phyloP scores from a whole-genome alignment of 1,140 invertebrate species.

The Pseudomyrmex gracilis region DNA sequence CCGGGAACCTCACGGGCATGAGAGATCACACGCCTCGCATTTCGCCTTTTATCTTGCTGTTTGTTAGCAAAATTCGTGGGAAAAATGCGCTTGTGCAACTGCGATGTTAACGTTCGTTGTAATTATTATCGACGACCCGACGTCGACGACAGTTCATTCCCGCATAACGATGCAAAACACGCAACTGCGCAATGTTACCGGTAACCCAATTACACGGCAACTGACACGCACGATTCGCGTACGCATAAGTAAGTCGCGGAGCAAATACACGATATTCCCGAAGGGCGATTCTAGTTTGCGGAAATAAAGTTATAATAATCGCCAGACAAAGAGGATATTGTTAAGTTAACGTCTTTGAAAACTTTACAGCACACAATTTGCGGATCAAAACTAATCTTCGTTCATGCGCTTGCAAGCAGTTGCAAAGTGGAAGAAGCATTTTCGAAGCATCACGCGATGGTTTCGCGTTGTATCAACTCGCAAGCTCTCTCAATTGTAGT shows the following conservation, averaged over 20 bases:
- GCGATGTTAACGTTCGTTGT: constrained; percentile 53
- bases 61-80: not conserved
- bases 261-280: not conserved
- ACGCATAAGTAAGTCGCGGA: not conserved
- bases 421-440: constrained; percentile 1
- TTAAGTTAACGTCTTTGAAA: not conserved
- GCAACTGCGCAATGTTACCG: constrained; percentile 70
- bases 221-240: not conserved
- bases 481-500: not conserved
- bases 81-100: not conserved
- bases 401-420: not conserved
- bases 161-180: constrained; percentile 61
- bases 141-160: constrained; percentile 3
- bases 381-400: constrained; percentile 8
- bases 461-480: not conserved
- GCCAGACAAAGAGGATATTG: not conserved
- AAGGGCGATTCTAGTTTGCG: constrained; percentile 12
- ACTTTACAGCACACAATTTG: constrained; percentile 2
- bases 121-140: constrained; percentile 55
- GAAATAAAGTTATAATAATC: constrained; percentile 42
- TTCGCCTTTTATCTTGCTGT: constrained; percentile 4
- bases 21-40: constrained; percentile 26
- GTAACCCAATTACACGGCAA: constrained; percentile 79
- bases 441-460: not conserved
- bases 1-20: constrained; percentile 59